A percentile compares a stretch with the other conserved stretches of the same genome.
Conservation (phyloP, 2,113 vertebrate species). For the Varanus salvator region DNA sequence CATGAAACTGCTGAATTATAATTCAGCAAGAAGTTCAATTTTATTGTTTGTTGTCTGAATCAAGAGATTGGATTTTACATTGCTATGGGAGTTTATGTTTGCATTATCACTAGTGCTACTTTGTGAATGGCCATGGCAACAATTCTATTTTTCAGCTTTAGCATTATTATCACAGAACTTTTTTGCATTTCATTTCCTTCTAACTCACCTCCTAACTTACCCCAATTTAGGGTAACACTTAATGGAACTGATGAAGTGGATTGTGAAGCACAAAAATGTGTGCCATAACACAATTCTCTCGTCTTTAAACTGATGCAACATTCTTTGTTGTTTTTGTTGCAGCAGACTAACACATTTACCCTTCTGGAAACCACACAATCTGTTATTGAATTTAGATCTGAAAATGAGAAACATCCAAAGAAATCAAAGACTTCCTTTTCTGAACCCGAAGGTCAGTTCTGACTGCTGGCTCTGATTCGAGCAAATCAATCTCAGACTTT, state of each 20-base stretch:
- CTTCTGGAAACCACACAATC: neutral
- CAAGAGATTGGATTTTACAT: neutral
- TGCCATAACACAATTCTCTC: neutral
- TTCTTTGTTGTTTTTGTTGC: neutral
- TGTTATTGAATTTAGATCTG: neutral
- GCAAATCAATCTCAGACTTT: conserved; percentile 40
- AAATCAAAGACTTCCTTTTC: conserved; percentile 1
- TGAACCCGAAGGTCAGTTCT: conserved; percentile 11
- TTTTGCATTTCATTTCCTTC: neutral
- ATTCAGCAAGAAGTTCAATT: neutral
- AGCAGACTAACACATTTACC: neutral
- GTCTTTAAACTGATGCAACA: neutral
- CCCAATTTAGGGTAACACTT: too few species aligned
- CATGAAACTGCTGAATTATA: neutral
- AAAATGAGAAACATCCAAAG: conserved; percentile 2
- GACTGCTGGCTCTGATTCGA: neutral
- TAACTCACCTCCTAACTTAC: neutral
- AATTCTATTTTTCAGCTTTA: neutral
- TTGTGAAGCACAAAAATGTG: too few species aligned
- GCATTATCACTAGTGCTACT: neutral
- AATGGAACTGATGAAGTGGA: too few species aligned
- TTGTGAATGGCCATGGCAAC: neutral
- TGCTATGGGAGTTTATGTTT: neutral
- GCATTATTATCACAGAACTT: too few species aligned
- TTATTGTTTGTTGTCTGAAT: neutral